Evolutionary conservation across 2,797 vertebrate genomes (phyloP).

Genomic region (Tauraco hartlaubi): DNA sequence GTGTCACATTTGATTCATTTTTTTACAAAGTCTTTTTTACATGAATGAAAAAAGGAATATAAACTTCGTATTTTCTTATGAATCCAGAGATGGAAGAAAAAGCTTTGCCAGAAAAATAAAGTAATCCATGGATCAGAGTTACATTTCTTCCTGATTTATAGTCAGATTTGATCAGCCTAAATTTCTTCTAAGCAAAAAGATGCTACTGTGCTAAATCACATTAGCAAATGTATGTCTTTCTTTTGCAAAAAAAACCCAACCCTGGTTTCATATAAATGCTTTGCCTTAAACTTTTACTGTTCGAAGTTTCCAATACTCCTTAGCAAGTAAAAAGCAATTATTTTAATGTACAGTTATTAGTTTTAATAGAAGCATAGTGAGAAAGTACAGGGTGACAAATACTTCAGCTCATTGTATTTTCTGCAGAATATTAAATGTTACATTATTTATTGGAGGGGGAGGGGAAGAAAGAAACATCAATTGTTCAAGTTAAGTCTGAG

Average conservation of each 20-base stretch:
- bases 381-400: slow-evolving; percentile 49
- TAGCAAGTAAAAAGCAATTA: slow-evolving; percentile 1
- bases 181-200: background rate
- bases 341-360: slow-evolving; percentile 41
- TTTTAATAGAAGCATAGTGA: slow-evolving; percentile 65
- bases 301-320: background rate
- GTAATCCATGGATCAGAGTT: background rate
- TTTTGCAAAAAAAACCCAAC: background rate
- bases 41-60: background rate
- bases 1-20: background rate
- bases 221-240: background rate
- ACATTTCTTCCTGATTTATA: background rate
- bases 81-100: background rate
- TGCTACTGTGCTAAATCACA: background rate
- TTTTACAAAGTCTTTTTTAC: accelerated
- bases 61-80: background rate
- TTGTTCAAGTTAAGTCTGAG: slow-evolving; percentile 31
- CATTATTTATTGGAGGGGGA: slow-evolving; percentile 47
- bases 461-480: accelerated
- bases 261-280: background rate
- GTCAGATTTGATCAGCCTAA: background rate
- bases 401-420: slow-evolving; percentile 46
- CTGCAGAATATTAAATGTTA: slow-evolving; percentile 65
- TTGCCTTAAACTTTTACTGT: background rate
- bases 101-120: background rate